Base-by-base conservation (phyloP, 1,140 invertebrate species). In the Papilio dardanus region DNA sequence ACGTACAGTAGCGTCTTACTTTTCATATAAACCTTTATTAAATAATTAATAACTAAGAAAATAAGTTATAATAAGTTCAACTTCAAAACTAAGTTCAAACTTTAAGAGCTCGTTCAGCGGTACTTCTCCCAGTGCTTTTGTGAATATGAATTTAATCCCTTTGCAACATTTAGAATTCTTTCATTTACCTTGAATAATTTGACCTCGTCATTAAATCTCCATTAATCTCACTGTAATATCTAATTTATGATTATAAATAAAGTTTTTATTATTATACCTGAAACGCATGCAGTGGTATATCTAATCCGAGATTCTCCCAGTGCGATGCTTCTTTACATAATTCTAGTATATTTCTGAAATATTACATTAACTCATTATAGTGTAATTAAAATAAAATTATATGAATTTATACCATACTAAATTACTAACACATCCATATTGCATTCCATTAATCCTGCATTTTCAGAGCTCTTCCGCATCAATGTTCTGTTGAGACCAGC, bases 351-450 rank as follows among this genome's bases (percentile, higher is more conserved):
- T 89, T 89, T 21, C 91, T 93, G 76, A 40, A 82, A 62, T 62
- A 16, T 62, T 14, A 28, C 2, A 28, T 54, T 21, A 28, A 14
- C 7, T 16, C 14, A n/a, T 30, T 28, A 62, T 3, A 28, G 8
- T 14, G 2, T 28, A 30, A 12, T 28, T 14, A 28, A 14, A 62
- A 14, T 62, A 5, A 28, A 28, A 10, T 0, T 16, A 0, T 62
- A 28, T 28, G 10, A 30, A 62, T 3, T 4, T 10, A 14, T 62
- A 58, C n/a, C n/a, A n/a, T n/a, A n/a, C n/a, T n/a, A n/a, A n/a
- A n/a, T n/a, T 68, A 83, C 88, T 87, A 93, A 96, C 96, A 94
- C 94, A 90, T 97, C 96, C 75, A 98, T 96, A 88, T 98, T 98
- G 83, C 96, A 96, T 89, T 97, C 96, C 62, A 98, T 84, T 66